Base-by-base conservation (phyloP, 2,888 invertebrate genomes). In the Philereme transversata region DNA sequence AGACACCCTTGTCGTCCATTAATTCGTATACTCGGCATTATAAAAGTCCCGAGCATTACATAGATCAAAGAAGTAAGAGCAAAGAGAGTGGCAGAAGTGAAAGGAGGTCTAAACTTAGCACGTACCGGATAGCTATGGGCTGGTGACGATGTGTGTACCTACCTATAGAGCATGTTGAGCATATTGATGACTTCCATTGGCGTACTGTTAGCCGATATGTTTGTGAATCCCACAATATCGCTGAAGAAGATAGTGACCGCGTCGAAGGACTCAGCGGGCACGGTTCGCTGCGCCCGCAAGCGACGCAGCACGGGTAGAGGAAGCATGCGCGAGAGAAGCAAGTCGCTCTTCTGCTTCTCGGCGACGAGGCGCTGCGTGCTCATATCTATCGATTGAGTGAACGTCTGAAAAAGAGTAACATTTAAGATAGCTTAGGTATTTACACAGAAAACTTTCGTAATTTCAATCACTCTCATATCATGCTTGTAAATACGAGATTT, bases 141-240 rank as follows among this genome's bases (percentile, higher is more conserved):
- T 38, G 36, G 7, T 38, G 22, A 38, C 0, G 5, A 38, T 38
- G 4, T 38, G 5, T 38, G 36, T 38, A 38, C 7, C 5, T 66
- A 90, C 91, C 94, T 94, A 86, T 96, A 96, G n/a, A 96, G 86
- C 79, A 95, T 94, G 76, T 96, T 96, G 64, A 96, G 91, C 92
- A 96, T 94, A 67, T 93, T 93, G 56, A 94, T 93, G 59, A 94
- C 92, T 81, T 95, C 93, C 93, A 95, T 94, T 0, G 95, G 95
- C 0, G 95, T 94, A 72, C 94, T 94, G 58, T 80, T 86, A 0
- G 95, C 94, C 0, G 95, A 94, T 62, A 95, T 92, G 50, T 86
- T 87, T 4, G 95, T 95, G 77, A 95, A 95, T 4, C 95, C 95
- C 36, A 95, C 95, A 64, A 95, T 95, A 67, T 95, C 95, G 62